Conservation (phyloP, 2,113 vertebrate genomes). For the Grammomys surdaster region DNA sequence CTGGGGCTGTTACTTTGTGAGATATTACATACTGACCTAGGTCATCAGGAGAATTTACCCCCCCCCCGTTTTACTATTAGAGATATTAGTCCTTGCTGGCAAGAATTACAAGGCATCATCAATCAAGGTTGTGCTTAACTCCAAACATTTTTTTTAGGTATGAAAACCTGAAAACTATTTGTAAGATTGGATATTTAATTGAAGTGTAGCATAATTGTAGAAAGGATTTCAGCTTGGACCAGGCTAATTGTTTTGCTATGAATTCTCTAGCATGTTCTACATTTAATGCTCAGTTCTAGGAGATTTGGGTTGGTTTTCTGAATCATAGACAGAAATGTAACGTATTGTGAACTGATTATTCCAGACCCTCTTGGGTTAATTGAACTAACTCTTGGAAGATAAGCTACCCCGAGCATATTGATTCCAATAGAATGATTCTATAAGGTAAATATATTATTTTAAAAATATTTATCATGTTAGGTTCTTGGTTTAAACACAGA, state of each 20-base stretch:
- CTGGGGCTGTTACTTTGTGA: background rate
- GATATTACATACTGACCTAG: background rate
- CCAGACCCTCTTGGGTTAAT: background rate
- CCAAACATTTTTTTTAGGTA: background rate
- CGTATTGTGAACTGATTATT: background rate
- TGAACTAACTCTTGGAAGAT: background rate
- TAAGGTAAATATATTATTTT: background rate
- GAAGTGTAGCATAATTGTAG: background rate
- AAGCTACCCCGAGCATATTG: background rate
- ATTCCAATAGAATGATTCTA: background rate
- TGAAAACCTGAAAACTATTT: background rate
- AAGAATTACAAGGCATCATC: background rate
- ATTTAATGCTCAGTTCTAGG: background rate
- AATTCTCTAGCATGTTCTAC: background rate
- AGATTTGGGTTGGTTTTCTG: background rate
- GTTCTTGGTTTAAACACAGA: background rate
- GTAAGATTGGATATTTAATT: background rate
- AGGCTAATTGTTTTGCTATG: background rate
- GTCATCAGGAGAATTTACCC: background rate
- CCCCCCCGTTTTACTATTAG: too few relatives aligned
- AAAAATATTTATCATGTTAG: background rate
- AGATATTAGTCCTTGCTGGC: background rate
- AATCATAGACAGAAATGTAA: background rate
- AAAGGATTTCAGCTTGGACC: background rate
- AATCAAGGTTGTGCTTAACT: background rate